Conservation (phyloP, 2,888 invertebrate genomes). For the Hydropsyche betteni region DNA sequence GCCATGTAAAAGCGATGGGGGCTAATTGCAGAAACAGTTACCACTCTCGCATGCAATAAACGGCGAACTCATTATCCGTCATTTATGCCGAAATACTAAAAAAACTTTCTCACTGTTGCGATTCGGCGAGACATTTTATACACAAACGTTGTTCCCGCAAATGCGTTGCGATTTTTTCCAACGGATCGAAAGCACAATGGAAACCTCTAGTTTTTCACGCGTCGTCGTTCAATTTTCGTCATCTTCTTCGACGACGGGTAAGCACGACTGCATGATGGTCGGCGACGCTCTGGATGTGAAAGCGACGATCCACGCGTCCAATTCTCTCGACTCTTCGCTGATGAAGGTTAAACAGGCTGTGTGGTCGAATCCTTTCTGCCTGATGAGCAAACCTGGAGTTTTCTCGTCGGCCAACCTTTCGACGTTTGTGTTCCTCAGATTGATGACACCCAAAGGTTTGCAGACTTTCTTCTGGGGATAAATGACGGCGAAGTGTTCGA, state of each 20-base stretch:
- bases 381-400: conserved; percentile 63
- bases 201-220: conserved; percentile 19
- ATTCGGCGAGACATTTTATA: not conserved
- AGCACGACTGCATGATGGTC: conserved; percentile 65
- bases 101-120: not conserved
- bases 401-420: conserved; percentile 63
- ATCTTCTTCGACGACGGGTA: conserved; percentile 71
- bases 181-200: conserved; percentile 30
- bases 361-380: conserved; percentile 72
- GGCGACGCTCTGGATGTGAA: conserved; percentile 64
- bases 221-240: conserved; percentile 59
- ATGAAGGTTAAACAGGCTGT: conserved; percentile 69
- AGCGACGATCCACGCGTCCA: conserved; percentile 70
- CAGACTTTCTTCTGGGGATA: conserved; percentile 72
- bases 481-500: conserved; percentile 73
- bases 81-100: not conserved
- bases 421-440: conserved; percentile 69
- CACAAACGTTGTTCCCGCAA: not conserved
- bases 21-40: conserved; percentile 9
- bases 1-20: not conserved
- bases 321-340: conserved; percentile 66
- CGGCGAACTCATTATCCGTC: not conserved
- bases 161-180: not conserved
- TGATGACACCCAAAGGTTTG: conserved; percentile 70
- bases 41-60: not conserved